Evolutionary conservation across 1,140 invertebrate genomes (phyloP).

Genomic region (Drosophila tsacasi): DNA sequence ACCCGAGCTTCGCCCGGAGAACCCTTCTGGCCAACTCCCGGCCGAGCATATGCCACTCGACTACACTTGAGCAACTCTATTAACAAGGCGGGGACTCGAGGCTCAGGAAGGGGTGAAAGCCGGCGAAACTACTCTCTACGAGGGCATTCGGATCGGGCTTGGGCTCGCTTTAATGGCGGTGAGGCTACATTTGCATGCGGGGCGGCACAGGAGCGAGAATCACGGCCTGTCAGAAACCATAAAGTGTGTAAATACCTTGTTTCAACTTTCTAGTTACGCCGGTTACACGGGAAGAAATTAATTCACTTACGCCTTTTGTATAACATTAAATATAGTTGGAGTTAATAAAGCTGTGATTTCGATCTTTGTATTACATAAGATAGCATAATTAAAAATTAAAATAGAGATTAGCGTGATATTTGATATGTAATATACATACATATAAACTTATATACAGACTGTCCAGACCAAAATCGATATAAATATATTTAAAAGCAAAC

Average conservation of each 20-base stretch:
- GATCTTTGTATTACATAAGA: not conserved
- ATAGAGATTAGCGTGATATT: too few relatives aligned
- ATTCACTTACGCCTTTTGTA: not conserved
- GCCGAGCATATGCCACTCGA: constrained; percentile 68
- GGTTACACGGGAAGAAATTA: constrained; percentile 10
- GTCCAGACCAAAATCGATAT: too few relatives aligned
- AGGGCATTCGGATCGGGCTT: constrained; percentile 34
- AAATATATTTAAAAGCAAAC: too few relatives aligned
- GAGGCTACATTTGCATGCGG: constrained; percentile 60
- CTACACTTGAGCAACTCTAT: constrained; percentile 80
- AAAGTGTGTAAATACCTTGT: constrained; percentile 78
- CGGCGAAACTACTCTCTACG: constrained; percentile 36
- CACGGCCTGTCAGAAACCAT: constrained; percentile 81
- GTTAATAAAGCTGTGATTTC: not conserved
- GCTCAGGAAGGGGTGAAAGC: constrained; percentile 34
- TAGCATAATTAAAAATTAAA: too few relatives aligned
- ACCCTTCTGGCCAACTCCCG: constrained; percentile 21
- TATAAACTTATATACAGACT: too few relatives aligned
- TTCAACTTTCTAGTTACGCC: constrained; percentile 60
- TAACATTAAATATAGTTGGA: not conserved
- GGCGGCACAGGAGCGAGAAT: constrained; percentile 42
- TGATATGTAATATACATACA: too few relatives aligned
- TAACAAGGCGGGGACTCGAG: constrained; percentile 39
- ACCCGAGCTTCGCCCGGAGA: constrained; percentile 39
- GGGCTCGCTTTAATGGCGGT: constrained; percentile 65